Base-by-base conservation (phyloP, 2,113 vertebrate species). In the Holacanthus passer region DNA sequence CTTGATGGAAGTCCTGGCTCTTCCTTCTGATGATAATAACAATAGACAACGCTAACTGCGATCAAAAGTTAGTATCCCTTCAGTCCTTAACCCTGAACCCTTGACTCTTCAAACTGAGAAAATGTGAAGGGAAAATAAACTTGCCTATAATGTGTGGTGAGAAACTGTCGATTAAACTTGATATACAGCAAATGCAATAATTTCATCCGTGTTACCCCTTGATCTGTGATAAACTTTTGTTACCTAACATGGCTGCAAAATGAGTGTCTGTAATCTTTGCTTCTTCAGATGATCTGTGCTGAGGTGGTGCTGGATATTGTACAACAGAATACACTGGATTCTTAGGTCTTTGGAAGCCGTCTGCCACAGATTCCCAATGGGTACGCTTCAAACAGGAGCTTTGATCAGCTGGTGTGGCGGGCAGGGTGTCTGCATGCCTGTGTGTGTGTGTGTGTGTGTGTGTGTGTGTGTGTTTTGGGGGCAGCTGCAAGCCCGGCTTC, bases 351-450 rank as follows among this genome's bases (percentile, higher is more conserved):
- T 47, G 55, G 55, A 56, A 74, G 78, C 60, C 8, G 27, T 45
- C 69, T 74, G 70, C 58, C 10, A 74, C 55, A 70, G 77, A 84
- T 79, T 88, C 74, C 88, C 59, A 77, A 48, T 73, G 60, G 82
- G 64, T 53, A 24, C 2, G 41, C 83, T 87, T 90, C 72, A 77
- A 85, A 82, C 60, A 50, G 56, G 27, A 31, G 62, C 90, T 93
- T 91, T 93, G 91, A 93, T 93, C 86, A 79, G 71, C 48, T 56
- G 37, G 62, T 77, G 65, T 76, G 73, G 66, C 62, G 66, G 64
- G 79, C 37, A 66, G 37, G 37, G 12, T 79, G 70, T 74, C n/a
- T 72, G 77, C 16, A 20, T 0, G 53, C 9, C 3, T 69, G 53
- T 47, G 32, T 27, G 66, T 78, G 66, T 60, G 67, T 78, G 71